A percentile compares a stretch with the other conserved stretches of the same genome.
Conservation (phyloP, 2,113 vertebrate species). For the Phrynosoma blainvillii region DNA sequence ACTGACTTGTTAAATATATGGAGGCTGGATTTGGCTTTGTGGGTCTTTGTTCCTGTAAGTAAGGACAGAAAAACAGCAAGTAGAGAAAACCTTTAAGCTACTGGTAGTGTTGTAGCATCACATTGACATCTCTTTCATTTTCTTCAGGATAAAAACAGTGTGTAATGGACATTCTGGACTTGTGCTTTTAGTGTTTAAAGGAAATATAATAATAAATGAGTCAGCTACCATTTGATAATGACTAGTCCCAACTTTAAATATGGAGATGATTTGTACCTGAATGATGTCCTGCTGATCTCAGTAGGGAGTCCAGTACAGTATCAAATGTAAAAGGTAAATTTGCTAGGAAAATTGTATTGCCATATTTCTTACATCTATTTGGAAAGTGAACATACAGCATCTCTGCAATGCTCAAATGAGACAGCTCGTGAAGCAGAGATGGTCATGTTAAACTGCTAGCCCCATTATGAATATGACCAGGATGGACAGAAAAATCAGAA, state of each 20-base stretch:
- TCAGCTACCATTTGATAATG: neutral
- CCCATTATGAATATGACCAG: neutral
- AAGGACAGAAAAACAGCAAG: neutral
- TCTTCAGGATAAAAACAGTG: neutral
- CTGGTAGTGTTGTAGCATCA: neutral
- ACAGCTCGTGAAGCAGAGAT: neutral
- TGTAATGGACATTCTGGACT: neutral
- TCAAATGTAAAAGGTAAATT: neutral
- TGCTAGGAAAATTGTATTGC: neutral
- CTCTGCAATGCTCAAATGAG: neutral
- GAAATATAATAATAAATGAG: neutral
- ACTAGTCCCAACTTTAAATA: neutral
- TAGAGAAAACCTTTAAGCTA: neutral
- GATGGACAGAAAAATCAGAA: neutral
- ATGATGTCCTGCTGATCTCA: neutral
- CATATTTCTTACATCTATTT: neutral
- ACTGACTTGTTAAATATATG: neutral
- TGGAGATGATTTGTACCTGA: neutral
- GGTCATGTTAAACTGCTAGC: neutral
- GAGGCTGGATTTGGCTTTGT: neutral
- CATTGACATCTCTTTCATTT: neutral
- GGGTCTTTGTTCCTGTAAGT: neutral
- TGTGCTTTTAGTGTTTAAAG: neutral
- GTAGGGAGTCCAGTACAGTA: neutral
- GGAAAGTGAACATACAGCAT: neutral